These are phyloP conservation scores for Nemoura dubitans DNA, from an alignment of 2,888 invertebrate species.

Conservation along the genomic window DNA sequence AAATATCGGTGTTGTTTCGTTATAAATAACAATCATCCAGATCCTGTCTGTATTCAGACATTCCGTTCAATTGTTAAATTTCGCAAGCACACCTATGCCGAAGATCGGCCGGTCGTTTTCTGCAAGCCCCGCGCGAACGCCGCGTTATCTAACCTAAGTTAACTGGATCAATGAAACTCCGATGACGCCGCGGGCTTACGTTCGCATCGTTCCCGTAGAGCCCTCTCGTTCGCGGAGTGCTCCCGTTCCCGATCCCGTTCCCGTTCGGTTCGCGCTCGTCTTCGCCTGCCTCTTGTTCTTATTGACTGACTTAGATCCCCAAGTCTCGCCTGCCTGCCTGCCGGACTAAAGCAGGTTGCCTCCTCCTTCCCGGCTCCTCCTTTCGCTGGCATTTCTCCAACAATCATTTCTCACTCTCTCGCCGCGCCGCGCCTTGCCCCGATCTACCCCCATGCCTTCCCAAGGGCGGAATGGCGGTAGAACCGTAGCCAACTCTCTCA, in stretches of 20 bases:
- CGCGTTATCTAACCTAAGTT: not conserved
- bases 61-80: not conserved
- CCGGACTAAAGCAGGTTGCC: not conserved
- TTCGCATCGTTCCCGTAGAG: not conserved
- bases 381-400: slow-evolving; percentile 7
- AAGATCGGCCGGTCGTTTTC: not conserved
- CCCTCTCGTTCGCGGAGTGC: not conserved
- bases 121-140: not conserved
- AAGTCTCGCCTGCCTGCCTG: not conserved
- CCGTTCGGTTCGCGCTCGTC: not conserved
- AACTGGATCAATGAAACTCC: not conserved
- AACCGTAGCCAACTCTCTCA: not conserved
- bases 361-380: not conserved
- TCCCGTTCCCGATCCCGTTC: not conserved
- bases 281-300: not conserved
- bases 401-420: slow-evolving; percentile 7
- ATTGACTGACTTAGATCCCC: not conserved
- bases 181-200: not conserved
- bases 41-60: not conserved
- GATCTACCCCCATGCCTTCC: not conserved
- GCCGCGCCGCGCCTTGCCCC: not conserved
- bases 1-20: not conserved
- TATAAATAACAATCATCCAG: not conserved
- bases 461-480: not conserved
- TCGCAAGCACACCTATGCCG: not conserved